These are phyloP conservation scores for Trichoplusia ni DNA, from an alignment of 1,140 invertebrate genomes.

Conservation along the genomic window DNA sequence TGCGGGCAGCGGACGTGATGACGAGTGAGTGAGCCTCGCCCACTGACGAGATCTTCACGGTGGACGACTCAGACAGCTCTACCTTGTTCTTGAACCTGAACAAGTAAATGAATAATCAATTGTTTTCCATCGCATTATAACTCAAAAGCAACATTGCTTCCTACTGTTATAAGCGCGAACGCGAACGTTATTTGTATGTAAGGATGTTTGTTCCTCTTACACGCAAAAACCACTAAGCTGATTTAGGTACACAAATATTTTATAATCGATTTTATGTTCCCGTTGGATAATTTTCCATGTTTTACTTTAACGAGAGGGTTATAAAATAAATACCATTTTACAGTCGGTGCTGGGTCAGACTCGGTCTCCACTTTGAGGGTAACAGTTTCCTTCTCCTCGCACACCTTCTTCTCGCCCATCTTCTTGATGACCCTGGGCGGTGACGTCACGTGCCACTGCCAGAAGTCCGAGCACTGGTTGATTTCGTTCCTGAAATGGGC, in stretches of 20 bases:
- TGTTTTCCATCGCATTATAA: too few species aligned
- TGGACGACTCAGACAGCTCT: conserved; percentile 87
- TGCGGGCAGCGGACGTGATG: conserved; percentile 87
- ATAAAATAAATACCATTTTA: conserved; percentile 94
- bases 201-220: too few species aligned
- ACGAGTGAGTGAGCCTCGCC: conserved; percentile 89
- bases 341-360: conserved; percentile 90
- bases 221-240: too few species aligned
- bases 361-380: conserved; percentile 91
- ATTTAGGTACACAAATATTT: too few species aligned
- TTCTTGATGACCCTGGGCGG: conserved; percentile 88
- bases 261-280: too few species aligned
- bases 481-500: conserved; percentile 86
- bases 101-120: too few species aligned
- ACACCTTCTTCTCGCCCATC: conserved; percentile 85
- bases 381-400: conserved; percentile 90
- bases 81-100: conserved; percentile 87
- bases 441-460: conserved; percentile 89
- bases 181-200: too few species aligned
- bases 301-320: too few species aligned
- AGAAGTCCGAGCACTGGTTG: conserved; percentile 93
- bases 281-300: too few species aligned
- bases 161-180: too few species aligned
- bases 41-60: conserved; percentile 84
- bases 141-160: too few species aligned